Base-by-base conservation (phyloP, 2,888 invertebrate species). In the Coleophora flavipennella region DNA sequence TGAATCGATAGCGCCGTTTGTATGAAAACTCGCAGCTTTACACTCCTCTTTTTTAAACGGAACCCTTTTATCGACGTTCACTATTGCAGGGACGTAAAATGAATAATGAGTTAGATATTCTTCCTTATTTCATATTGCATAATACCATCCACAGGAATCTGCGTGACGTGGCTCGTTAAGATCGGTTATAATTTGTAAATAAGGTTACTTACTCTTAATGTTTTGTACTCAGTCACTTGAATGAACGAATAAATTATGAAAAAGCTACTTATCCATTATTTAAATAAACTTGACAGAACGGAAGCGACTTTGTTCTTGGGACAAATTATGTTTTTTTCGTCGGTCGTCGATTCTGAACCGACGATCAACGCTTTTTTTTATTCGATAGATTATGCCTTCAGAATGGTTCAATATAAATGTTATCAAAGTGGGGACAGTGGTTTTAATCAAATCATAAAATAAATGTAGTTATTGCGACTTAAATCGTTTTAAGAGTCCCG, bases 31-130 rank as follows among this genome's bases (percentile, higher is more conserved):
- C 3, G 20, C 6, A 4, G 3, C 32, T 41, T 41, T 45, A 39
- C 41, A 43, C 43, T 20, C 6, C 3, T 20, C 41, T 40, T 43
- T 45, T 48, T 48, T 41, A 36, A 40, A 43, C 33, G 41, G 32
- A 45, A 41, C 48, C 43, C 48, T 45, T 45, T 48, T 48, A 48
- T 45, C 48, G 45, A 39, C 43, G 38, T 48, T 43, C 40, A 45
- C 44, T 48, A 45, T 45, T 40, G 35, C 38, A 41, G 45, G 43
- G 39, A 37, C 43, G 41, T 48, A 48, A 48, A 48, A 48, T 47
- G 43, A 48, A 38, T n/a, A 48, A 48, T 45, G 43, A 45, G 40
- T 36, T 20, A 4, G 20, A 6, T 6, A 40, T 43, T 43, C 41
- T 42, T 36, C 39, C 37, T 35, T 32, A 38, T 43, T 40, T 48